A percentile compares a stretch with the other conserved stretches of the same genome.
Evolutionary conservation across 2,113 vertebrate species (phyloP).

Genomic region (Sus scrofa): DNA sequence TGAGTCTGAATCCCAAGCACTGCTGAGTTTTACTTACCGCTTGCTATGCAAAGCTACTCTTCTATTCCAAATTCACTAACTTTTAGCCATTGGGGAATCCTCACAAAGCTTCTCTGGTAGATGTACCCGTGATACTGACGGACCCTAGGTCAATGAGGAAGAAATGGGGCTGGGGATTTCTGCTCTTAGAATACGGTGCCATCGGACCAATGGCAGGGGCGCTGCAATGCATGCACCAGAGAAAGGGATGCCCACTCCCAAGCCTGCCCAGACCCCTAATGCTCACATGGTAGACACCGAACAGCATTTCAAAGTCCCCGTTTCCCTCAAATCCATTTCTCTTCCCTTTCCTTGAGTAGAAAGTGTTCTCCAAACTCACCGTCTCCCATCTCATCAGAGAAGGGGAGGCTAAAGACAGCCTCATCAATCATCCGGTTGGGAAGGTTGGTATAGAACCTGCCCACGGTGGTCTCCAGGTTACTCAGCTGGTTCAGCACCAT

Average conservation of each 20-base stretch:
- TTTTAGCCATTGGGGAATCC: not conserved
- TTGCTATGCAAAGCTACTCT: not conserved
- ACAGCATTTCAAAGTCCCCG: not conserved
- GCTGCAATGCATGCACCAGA: not conserved
- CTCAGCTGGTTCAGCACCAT: conserved; percentile 99
- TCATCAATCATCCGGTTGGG: conserved; percentile 98
- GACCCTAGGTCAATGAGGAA: not conserved
- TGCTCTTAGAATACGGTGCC: not conserved
- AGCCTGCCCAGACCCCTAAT: not conserved
- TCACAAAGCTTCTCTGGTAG: not conserved
- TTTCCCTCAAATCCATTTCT: not conserved
- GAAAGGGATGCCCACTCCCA: not conserved
- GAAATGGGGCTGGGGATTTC: not conserved
- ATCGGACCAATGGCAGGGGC: not conserved
- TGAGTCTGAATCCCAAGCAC: not conserved
- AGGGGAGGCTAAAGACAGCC: conserved; percentile 97
- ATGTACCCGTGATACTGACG: not conserved
- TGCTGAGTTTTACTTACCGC: not conserved
- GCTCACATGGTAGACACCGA: not conserved
- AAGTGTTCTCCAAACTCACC: conserved; percentile 88
- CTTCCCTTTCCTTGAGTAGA: not conserved
- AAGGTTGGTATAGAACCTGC: conserved; percentile 98
- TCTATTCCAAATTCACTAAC: not conserved
- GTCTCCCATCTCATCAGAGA: conserved; percentile 97
- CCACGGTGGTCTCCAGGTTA: conserved; percentile 98